A percentile compares a stretch with the other conserved stretches of the same genome.
Conservation (phyloP, 2,888 invertebrate species). For the Pomacea canaliculata region DNA sequence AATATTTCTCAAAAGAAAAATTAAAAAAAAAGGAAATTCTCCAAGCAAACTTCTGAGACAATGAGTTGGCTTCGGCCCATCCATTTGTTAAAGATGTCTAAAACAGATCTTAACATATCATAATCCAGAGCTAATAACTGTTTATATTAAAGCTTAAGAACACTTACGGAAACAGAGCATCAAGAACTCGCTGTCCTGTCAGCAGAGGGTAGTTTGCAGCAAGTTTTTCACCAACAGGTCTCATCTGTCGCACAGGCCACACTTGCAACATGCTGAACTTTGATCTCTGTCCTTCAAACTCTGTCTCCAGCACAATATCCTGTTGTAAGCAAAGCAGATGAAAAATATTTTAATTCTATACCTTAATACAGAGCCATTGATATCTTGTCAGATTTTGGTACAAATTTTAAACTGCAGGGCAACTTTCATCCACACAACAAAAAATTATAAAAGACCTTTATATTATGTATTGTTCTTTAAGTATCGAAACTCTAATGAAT, state of each 20-base stretch:
- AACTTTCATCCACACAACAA: too few relatives aligned
- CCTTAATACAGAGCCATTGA: too few relatives aligned
- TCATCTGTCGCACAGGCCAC: slow-evolving; percentile 98
- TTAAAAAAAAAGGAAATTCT: background rate
- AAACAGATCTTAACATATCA: background rate
- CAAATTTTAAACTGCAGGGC: too few relatives aligned
- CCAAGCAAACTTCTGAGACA: background rate
- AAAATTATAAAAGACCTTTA: too few relatives aligned
- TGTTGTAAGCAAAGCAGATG: slow-evolving; percentile 60
- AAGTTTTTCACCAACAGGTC: slow-evolving; percentile 96
- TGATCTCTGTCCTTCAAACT: slow-evolving; percentile 95
- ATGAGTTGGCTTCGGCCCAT: too few relatives aligned
- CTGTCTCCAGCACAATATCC: slow-evolving; percentile 97
- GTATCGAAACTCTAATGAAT: too few relatives aligned
- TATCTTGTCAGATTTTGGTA: too few relatives aligned
- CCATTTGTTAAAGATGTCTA: background rate
- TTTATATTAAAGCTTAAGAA: background rate
- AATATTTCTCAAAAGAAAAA: background rate
- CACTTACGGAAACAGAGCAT: slow-evolving; percentile 95
- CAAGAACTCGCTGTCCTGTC: slow-evolving; percentile 97
- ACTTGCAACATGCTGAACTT: slow-evolving; percentile 98
- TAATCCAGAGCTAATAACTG: too few relatives aligned
- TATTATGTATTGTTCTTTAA: too few relatives aligned
- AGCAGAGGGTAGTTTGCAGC: slow-evolving; percentile 98
- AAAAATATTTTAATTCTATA: too few relatives aligned